Evolutionary conservation across 2,113 vertebrate species (phyloP).

Genomic region (Mormoops blainvillei): DNA sequence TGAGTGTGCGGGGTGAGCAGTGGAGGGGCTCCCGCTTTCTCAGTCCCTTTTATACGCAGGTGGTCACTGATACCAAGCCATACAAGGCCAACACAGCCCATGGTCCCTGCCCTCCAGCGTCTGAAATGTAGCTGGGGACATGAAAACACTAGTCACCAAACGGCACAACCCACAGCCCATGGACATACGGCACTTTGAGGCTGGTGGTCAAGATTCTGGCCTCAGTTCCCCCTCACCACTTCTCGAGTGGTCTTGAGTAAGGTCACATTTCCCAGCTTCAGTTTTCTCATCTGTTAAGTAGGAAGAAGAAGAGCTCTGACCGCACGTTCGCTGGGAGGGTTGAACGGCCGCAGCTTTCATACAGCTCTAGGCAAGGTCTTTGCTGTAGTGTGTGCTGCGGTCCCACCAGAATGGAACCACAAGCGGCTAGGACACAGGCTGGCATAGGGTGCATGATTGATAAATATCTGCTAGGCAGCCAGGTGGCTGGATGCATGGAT

Average conservation of each 20-base stretch:
- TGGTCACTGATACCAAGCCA: not conserved
- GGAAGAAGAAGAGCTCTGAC: not conserved
- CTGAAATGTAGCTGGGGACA: not conserved
- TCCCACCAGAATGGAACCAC: not conserved
- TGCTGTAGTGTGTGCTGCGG: not conserved
- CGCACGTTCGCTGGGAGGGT: not conserved
- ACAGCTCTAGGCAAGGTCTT: not conserved
- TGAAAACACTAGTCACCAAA: not conserved
- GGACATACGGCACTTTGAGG: not conserved
- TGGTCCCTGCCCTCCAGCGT: not conserved
- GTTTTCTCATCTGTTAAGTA: not conserved
- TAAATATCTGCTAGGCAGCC: not conserved
- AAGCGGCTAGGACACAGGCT: not conserved
- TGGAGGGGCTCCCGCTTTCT: not conserved
- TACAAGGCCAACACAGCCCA: not conserved
- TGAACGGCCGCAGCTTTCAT: not conserved
- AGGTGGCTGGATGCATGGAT: not conserved
- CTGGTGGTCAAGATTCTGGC: not conserved
- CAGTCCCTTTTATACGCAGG: not conserved
- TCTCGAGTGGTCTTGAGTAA: not conserved
- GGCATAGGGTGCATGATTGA: not conserved
- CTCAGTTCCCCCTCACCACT: not conserved
- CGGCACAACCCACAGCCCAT: not conserved
- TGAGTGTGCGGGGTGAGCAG: fast-evolving
- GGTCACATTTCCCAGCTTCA: not conserved